Conservation (phyloP, 2,113 vertebrate genomes). For the Parotia lawesii region DNA sequence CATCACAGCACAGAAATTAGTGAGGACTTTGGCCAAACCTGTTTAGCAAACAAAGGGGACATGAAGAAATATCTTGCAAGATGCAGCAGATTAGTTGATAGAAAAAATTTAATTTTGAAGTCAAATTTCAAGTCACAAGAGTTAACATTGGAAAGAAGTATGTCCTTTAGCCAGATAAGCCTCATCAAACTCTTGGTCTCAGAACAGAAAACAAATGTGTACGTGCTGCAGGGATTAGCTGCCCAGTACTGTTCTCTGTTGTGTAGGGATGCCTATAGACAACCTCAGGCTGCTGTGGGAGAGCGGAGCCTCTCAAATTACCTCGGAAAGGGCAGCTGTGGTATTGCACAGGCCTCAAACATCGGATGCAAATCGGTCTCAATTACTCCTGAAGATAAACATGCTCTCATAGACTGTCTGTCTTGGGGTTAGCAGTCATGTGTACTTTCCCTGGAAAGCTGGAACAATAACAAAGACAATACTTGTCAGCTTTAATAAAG, state of each 20-base stretch:
- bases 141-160: not conserved
- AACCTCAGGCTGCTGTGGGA: not conserved
- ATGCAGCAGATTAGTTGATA: not conserved
- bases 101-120: not conserved
- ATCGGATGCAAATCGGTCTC: not conserved
- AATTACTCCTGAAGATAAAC: conserved; percentile 12
- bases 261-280: not conserved
- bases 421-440: not conserved
- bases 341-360: not conserved
- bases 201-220: not conserved
- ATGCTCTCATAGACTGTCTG: not conserved
- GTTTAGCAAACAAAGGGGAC: not conserved
- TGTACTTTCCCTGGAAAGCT: not conserved
- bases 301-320: not conserved
- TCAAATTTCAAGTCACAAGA: not conserved
- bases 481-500: not conserved
- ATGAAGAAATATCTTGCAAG: not conserved
- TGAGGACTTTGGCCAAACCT: not conserved
- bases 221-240: not conserved
- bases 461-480: not conserved
- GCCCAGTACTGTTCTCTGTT: not conserved
- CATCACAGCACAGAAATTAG: not conserved
- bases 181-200: not conserved
- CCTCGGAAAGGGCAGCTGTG: not conserved
- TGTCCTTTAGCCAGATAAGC: not conserved